These are phyloP conservation scores for Spea multiplicata DNA, from an alignment of 2,113 vertebrate species.

Conservation along the genomic window DNA sequence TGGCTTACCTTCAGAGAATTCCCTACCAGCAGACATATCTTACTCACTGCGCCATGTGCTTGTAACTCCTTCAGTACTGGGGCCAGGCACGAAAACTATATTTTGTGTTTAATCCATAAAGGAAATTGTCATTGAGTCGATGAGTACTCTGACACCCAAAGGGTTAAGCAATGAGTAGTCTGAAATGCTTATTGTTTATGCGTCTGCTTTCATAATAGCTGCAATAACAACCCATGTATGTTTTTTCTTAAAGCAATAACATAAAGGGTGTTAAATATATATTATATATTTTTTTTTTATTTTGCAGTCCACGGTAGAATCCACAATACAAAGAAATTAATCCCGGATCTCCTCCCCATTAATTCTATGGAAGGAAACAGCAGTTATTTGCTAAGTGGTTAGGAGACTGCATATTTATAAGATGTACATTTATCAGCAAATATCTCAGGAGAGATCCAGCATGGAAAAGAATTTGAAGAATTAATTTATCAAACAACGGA, in stretches of 20 bases:
- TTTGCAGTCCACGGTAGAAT: slow-evolving; percentile 35
- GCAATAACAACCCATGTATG: too few species aligned
- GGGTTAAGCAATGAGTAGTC: background rate
- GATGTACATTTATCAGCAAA: slow-evolving; percentile 47
- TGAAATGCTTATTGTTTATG: background rate
- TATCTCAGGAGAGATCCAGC: slow-evolving; percentile 44
- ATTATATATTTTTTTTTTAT: slow-evolving; percentile 12
- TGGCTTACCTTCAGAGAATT: slow-evolving; percentile 50
- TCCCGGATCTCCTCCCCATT: slow-evolving; percentile 45
- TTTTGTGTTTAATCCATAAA: background rate
- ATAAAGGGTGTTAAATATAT: slow-evolving; percentile 5
- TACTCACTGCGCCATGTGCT: slow-evolving; percentile 19
- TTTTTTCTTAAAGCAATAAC: too few species aligned
- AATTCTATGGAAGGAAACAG: slow-evolving; percentile 44
- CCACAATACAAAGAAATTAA: slow-evolving; percentile 38
- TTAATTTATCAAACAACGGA: slow-evolving; percentile 44
- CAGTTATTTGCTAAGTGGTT: slow-evolving; percentile 48
- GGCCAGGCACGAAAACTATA: background rate
- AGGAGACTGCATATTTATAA: slow-evolving; percentile 48
- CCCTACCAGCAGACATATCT: slow-evolving; percentile 47
- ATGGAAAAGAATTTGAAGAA: slow-evolving; percentile 40
- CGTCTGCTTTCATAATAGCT: background rate
- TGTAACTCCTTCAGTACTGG: slow-evolving; percentile 33
- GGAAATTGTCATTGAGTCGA: background rate
- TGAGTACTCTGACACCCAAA: background rate